A percentile compares a stretch with the other conserved stretches of the same genome.
Evolutionary conservation across 2,113 vertebrate species (phyloP).

Genomic region (Gymnogyps californianus): DNA sequence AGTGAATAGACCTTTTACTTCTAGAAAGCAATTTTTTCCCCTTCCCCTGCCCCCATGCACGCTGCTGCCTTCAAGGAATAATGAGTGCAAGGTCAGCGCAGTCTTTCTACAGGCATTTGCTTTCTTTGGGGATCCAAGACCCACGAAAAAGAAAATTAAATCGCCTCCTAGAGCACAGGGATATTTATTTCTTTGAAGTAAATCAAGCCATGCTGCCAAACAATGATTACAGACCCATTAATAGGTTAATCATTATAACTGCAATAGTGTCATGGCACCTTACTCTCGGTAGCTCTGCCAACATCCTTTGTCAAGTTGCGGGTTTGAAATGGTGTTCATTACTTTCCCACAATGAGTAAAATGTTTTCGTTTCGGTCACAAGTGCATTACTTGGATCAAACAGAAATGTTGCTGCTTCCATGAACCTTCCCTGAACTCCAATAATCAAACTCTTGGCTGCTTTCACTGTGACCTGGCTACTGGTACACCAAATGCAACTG

Average conservation of each 20-base stretch:
- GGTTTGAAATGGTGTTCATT: constrained; percentile 83
- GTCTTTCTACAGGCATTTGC: constrained; percentile 4
- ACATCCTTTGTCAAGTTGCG: constrained; percentile 82
- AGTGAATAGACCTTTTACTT: not conserved
- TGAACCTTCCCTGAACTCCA: constrained; percentile 78
- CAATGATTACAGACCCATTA: constrained; percentile 3
- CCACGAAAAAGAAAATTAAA: constrained; percentile 41
- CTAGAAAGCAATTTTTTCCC: not conserved
- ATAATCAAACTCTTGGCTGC: constrained; percentile 73
- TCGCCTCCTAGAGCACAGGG: not conserved
- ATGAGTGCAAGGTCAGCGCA: not conserved
- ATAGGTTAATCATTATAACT: constrained; percentile 45
- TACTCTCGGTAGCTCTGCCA: constrained; percentile 78
- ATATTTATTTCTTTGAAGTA: constrained; percentile 3
- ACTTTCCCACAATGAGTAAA: constrained; percentile 84
- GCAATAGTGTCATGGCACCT: constrained; percentile 82
- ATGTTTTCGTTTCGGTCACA: constrained; percentile 83
- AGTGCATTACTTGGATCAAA: constrained; percentile 75
- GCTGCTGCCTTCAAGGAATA: not conserved
- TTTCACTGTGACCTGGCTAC: constrained; percentile 59
- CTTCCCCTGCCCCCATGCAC: not conserved
- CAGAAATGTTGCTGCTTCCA: constrained; percentile 74
- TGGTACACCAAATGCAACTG: not conserved
- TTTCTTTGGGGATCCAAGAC: constrained; percentile 25
- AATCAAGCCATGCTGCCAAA: not conserved